phyloP scores from a whole-genome alignment of 2,797 vertebrate genomes.

The Tauraco hartlaubi region DNA sequence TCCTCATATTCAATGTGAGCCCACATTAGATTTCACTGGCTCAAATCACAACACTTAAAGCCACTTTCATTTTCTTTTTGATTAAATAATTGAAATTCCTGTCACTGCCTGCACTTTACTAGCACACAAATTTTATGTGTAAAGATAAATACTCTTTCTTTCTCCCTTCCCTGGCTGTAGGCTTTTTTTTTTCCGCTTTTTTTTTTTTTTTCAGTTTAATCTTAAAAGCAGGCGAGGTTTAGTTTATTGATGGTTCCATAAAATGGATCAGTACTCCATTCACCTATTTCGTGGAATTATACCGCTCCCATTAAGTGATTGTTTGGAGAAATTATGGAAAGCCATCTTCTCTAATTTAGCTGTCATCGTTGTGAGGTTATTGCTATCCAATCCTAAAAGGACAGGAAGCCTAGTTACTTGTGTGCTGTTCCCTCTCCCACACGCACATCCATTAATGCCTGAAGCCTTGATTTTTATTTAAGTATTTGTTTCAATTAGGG shows the following conservation, averaged over 20 bases:
- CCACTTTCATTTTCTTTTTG: constrained; percentile 99
- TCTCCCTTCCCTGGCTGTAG: constrained; percentile 57
- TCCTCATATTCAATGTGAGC: constrained; percentile 96
- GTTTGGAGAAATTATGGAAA: constrained; percentile 87
- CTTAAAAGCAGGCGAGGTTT: constrained; percentile 87
- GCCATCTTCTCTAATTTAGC: constrained; percentile 84
- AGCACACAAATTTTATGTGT: constrained; percentile 87
- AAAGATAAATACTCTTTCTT: constrained; percentile 88
- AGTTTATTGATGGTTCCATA: constrained; percentile 86
- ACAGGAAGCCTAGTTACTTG: constrained; percentile 85
- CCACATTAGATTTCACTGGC: constrained; percentile 97
- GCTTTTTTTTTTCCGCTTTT: background rate
- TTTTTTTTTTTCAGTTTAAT: constrained; percentile 66
- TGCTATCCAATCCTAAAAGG: constrained; percentile 85
- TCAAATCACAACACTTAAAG: constrained; percentile 99
- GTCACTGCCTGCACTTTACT: constrained; percentile 98
- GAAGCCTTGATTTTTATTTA: constrained; percentile 87
- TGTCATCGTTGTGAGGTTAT: constrained; percentile 44
- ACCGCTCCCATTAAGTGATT: constrained; percentile 96
- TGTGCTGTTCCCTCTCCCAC: constrained; percentile 78
- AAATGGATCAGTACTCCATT: constrained; percentile 90
- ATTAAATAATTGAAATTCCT: constrained; percentile 99
- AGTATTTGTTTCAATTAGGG: constrained; percentile 71
- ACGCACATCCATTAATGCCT: constrained; percentile 89
- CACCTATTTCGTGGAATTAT: constrained; percentile 92